Evolutionary conservation across 2,797 vertebrate genomes (phyloP), one percentile per base, ranked within the genome.

Genomic region (Pipistrellus pygmaeus): DNA sequence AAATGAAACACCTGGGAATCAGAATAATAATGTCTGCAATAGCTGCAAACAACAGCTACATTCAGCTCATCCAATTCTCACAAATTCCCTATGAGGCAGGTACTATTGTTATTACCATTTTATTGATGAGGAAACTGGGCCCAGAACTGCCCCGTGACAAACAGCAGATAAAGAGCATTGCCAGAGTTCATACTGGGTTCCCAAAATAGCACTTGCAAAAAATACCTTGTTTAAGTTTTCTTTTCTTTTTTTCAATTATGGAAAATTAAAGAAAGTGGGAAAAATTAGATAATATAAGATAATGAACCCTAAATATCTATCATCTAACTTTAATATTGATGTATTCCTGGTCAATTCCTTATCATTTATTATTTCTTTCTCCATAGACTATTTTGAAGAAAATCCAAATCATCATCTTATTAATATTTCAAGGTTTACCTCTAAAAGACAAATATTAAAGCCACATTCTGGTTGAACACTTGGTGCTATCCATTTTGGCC

Each of bases 371-470:
- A 18, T 72, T 25, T 20, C 23, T 85, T 88, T 20, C 9, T 25
- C 7, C 44, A 51, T 62, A 66, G 35, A 18, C 78, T 80, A 88
- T 88, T 91, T 78, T 86, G 84, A 76, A 94, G 44, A 62, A 83
- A 75, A 66, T 46, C 2, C 41, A 83, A 82, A 69, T 27, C 6
- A 46, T 84, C 14, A 46, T 80, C 27, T 64, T 84, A 57, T 35
- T 85, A 66, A 25, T 35, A 75, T 76, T 51, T 78, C 27, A 62
- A 62, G 12, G 64, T 46, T 77, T 66, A 35, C 66, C 13, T 57
- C 38, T 78, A 66, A 95, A 78, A 76, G 46, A 66, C 82, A 77
- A 66, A 82, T 27, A 57, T n/a, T 41, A 84, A 80, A 84, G 41
- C 8, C 3, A 66, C 20, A 66, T 89, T 84, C 23, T 80, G 38